These are phyloP conservation scores for Acanthosepion esculentum DNA, from an alignment of 2,888 invertebrate species.

Conservation along the genomic window DNA sequence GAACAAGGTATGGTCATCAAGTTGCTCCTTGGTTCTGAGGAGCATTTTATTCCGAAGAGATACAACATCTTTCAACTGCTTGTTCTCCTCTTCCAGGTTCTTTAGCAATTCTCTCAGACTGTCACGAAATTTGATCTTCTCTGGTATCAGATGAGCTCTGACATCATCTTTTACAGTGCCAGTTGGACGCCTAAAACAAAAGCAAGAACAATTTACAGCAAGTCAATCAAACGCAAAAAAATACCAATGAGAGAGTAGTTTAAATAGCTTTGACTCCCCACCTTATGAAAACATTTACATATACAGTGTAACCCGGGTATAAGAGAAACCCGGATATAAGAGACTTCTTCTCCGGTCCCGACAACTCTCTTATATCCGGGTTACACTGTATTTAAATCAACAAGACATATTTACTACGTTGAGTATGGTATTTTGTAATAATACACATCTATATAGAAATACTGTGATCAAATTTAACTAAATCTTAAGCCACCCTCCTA, in stretches of 20 bases:
- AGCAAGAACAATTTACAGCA: not conserved
- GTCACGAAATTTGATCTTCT: not conserved
- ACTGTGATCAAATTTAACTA: no score
- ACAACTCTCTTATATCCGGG: no score
- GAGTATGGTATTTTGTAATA: no score
- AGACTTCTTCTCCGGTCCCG: no score
- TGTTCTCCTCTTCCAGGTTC: not conserved
- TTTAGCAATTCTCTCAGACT: not conserved
- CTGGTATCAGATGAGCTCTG: not conserved
- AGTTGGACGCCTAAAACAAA: not conserved
- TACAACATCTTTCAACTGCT: not conserved
- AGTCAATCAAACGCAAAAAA: not conserved
- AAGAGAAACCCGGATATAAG: no score
- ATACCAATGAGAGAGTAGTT: not conserved
- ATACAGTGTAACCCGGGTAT: no score
- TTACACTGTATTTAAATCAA: no score
- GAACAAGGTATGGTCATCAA: not conserved
- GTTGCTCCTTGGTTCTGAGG: not conserved
- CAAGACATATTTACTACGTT: no score
- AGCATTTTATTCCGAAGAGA: not conserved
- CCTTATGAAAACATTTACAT: not conserved
- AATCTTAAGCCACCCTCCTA: no score
- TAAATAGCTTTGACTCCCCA: not conserved
- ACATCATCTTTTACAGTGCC: not conserved
- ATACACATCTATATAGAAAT: no score